Conservation (phyloP, 1,140 invertebrate species). For the Asobara japonica region DNA sequence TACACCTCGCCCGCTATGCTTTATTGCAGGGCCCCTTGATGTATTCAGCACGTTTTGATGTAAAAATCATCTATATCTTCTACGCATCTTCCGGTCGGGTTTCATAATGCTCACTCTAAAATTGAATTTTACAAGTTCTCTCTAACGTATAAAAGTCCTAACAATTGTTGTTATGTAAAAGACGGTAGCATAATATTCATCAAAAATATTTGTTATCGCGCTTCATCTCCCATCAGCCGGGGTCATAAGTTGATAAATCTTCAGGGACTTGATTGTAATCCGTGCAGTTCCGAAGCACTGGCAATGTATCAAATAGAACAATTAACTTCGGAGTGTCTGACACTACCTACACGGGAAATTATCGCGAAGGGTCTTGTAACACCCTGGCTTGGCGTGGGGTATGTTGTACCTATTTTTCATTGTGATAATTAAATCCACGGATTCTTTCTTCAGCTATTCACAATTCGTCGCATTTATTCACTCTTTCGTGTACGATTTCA, state of each 20-base stretch:
- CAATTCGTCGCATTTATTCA: no score
- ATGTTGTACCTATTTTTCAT: conserved; percentile 23
- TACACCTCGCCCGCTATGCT: conserved; percentile 31
- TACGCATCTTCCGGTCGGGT: conserved; percentile 28
- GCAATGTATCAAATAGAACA: conserved; percentile 14
- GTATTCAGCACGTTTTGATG: conserved; percentile 31
- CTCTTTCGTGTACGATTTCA: no score
- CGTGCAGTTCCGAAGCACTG: conserved; percentile 7
- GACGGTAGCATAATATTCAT: conserved; percentile 35
- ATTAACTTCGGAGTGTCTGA: neutral
- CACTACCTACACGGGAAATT: conserved; percentile 4
- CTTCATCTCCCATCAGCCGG: conserved; percentile 29
- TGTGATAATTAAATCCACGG: conserved; percentile 1
- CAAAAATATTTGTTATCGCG: conserved; percentile 29
- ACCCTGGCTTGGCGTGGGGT: neutral
- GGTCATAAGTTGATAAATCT: conserved; percentile 27
- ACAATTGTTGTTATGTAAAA: conserved; percentile 42
- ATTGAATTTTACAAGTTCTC: conserved; percentile 33
- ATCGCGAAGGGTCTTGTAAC: conserved; percentile 20
- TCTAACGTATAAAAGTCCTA: conserved; percentile 22
- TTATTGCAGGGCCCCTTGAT: conserved; percentile 23
- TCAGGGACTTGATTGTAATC: conserved; percentile 26
- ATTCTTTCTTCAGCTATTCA: no score
- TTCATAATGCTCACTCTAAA: conserved; percentile 17
- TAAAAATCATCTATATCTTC: conserved; percentile 27